Conservation (phyloP, 2,888 invertebrate genomes). For the Dynastes grantii region DNA sequence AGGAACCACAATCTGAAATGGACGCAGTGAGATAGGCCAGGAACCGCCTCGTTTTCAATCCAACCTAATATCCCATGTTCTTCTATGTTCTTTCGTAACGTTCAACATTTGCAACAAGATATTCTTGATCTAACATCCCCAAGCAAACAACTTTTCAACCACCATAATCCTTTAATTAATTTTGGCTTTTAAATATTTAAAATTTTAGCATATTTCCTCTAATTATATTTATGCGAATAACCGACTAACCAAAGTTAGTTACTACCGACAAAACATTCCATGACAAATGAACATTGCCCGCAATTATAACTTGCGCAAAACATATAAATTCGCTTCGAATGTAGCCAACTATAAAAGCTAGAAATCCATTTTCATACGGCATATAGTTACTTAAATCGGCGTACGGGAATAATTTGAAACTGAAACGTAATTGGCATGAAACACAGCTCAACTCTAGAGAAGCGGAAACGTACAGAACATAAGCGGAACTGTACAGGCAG, state of each 20-base stretch:
- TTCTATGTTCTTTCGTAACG: no score
- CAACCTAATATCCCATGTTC: no score
- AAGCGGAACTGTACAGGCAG: neutral
- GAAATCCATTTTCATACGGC: conserved; percentile 7
- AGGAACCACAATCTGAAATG: no score
- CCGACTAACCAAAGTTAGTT: neutral
- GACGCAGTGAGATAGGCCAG: no score
- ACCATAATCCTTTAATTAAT: no score
- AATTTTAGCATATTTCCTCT: no score
- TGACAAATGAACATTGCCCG: neutral
- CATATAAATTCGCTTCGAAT: neutral
- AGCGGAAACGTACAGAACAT: neutral
- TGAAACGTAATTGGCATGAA: conserved; percentile 14
- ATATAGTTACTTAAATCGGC: conserved; percentile 9
- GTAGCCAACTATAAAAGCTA: conserved; percentile 4
- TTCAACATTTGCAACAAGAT: no score
- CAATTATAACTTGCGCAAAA: neutral
- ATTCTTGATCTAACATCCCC: no score
- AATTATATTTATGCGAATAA: no score
- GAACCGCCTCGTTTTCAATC: no score
- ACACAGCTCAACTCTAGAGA: conserved; percentile 4
- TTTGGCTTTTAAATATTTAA: no score
- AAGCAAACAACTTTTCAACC: no score
- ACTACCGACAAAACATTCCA: neutral
- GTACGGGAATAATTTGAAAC: conserved; percentile 10